Conservation (phyloP, 2,113 vertebrate genomes). For the Clupea harengus region DNA sequence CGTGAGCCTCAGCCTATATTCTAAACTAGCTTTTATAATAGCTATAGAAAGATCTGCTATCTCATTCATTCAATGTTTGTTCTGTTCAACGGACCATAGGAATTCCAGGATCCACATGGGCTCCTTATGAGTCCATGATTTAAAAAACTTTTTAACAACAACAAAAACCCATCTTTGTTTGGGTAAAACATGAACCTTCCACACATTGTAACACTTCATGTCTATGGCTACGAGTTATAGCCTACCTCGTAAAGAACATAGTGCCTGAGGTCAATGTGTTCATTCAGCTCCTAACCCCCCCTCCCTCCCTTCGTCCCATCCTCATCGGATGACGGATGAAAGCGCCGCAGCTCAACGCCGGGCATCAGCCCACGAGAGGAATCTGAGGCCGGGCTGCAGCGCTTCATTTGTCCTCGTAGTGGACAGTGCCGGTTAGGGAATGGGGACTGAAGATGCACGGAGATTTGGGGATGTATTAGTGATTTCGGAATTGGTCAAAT, state of each 20-base stretch:
- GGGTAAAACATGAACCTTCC: background rate
- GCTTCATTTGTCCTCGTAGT: constrained; percentile 27
- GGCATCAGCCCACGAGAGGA: constrained; percentile 39
- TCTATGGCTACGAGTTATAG: background rate
- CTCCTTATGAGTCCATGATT: too few relatives aligned
- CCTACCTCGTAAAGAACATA: background rate
- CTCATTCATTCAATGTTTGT: too few relatives aligned
- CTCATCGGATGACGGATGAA: constrained; percentile 42
- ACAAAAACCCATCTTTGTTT: background rate
- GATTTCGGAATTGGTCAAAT: background rate
- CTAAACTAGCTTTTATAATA: too few relatives aligned
- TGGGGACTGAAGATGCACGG: background rate
- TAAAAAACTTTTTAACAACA: too few relatives aligned
- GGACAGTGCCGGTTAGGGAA: constrained; percentile 23
- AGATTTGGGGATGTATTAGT: background rate
- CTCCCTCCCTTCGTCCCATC: constrained; percentile 28
- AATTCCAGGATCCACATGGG: too few relatives aligned
- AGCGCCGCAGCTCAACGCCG: constrained; percentile 36
- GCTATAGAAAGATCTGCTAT: too few relatives aligned
- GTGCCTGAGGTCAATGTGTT: constrained; percentile 10
- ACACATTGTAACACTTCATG: background rate
- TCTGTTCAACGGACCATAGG: too few relatives aligned
- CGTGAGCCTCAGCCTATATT: too few relatives aligned
- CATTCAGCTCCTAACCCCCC: background rate
- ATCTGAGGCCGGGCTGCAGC: constrained; percentile 40